phyloP scores from a whole-genome alignment of 2,888 invertebrate species.

The Steinernema hermaphroditum region DNA sequence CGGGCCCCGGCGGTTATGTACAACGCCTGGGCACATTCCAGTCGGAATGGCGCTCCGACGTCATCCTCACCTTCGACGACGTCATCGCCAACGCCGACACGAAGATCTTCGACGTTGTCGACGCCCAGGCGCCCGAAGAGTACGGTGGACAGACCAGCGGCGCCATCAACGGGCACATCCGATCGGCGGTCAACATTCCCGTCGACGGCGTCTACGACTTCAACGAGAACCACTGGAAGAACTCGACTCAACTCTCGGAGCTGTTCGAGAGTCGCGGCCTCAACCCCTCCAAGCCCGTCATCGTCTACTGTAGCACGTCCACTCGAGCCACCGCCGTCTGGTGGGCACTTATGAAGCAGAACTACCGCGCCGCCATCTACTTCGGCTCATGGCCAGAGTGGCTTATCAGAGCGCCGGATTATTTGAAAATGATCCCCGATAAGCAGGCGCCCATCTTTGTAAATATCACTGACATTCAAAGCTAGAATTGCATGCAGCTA shows the following conservation, averaged over 20 bases:
- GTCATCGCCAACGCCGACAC: constrained; percentile 58
- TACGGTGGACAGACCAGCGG: constrained; percentile 50
- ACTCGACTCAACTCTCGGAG: constrained; percentile 17
- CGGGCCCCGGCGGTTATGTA: constrained; percentile 29
- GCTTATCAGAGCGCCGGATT: constrained; percentile 63
- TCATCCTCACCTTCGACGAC: constrained; percentile 62
- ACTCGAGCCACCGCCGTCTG: constrained; percentile 61
- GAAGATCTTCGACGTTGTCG: constrained; percentile 56
- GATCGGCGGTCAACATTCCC: constrained; percentile 58
- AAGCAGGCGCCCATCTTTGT: neutral
- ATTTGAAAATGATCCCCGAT: constrained; percentile 58
- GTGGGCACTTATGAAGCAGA: constrained; percentile 54
- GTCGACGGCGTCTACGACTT: constrained; percentile 52
- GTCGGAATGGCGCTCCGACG: constrained; percentile 57
- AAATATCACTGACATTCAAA: constrained; percentile 7
- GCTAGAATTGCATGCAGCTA: neutral
- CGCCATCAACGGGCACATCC: constrained; percentile 62
- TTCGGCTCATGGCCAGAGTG: constrained; percentile 65
- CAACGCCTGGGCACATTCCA: constrained; percentile 53
- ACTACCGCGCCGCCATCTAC: constrained; percentile 56
- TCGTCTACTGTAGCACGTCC: constrained; percentile 43
- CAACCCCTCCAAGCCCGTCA: constrained; percentile 36
- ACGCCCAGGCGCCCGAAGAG: constrained; percentile 61
- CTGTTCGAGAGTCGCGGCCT: constrained; percentile 37
- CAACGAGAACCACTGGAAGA: constrained; percentile 43